Conservation (phyloP, 2,113 vertebrate genomes). For the Terrapene triunguis region DNA sequence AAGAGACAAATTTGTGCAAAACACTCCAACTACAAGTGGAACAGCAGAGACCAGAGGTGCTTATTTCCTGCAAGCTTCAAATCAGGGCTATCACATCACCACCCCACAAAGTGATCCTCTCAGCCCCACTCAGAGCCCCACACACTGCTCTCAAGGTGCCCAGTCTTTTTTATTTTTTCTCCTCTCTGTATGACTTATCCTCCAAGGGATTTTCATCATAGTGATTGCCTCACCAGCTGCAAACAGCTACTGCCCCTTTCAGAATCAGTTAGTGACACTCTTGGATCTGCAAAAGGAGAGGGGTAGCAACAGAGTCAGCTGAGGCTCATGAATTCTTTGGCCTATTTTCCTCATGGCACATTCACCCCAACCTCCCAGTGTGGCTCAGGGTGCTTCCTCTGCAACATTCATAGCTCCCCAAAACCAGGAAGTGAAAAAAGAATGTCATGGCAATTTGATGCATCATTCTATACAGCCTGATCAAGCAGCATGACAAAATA, state of each 20-base stretch:
- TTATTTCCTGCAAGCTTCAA: background rate
- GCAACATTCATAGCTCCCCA: background rate
- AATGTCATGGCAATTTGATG: background rate
- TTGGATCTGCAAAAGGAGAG: background rate
- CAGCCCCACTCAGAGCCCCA: background rate
- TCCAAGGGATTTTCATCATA: background rate
- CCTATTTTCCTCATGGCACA: background rate
- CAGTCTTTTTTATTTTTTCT: background rate
- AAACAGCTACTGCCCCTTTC: background rate
- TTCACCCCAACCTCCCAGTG: background rate
- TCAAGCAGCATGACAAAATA: background rate
- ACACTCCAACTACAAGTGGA: background rate
- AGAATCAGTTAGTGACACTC: background rate
- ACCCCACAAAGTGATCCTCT: background rate
- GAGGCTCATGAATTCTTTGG: background rate
- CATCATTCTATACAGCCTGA: fast-evolving
- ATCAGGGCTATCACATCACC: background rate
- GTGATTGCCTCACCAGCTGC: background rate
- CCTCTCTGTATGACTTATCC: background rate
- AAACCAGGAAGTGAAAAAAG: background rate
- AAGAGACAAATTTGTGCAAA: background rate
- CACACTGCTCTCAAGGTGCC: background rate
- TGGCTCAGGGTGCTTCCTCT: background rate
- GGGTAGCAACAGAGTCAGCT: background rate
- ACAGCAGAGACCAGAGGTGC: background rate